phyloP scores from a whole-genome alignment of 2,113 vertebrate genomes.

The Accipiter virgatus region DNA sequence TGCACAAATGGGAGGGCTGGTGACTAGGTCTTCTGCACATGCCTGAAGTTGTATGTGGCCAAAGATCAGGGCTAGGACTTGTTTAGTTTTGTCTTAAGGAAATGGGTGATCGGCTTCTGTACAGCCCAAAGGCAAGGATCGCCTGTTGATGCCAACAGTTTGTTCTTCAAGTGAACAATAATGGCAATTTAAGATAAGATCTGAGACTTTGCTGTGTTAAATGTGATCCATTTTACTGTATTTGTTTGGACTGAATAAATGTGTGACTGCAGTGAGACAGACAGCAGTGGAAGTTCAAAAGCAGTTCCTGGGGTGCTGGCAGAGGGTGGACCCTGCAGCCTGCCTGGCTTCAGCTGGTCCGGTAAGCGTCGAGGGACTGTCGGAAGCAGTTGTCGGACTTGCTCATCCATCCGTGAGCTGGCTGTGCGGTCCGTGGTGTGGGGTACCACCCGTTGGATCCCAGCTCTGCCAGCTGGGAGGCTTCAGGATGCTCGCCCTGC shows the following conservation, averaged over 20 bases:
- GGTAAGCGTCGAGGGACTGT: no score
- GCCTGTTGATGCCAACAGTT: fast-evolving
- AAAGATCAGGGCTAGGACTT: neutral
- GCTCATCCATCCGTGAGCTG: neutral
- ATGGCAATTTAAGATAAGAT: neutral
- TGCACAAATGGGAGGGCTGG: no score
- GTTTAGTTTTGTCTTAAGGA: neutral
- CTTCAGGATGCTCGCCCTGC: neutral
- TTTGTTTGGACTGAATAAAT: neutral
- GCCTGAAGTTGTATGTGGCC: neutral
- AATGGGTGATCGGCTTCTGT: neutral
- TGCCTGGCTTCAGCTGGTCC: fast-evolving
- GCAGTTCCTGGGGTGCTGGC: neutral
- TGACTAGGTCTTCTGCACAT: fast-evolving
- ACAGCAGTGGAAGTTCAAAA: no score
- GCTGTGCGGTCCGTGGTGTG: fast-evolving
- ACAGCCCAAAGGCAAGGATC: neutral
- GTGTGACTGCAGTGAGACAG: neutral
- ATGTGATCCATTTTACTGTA: neutral
- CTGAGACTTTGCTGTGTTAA: neutral
- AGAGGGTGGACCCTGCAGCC: neutral
- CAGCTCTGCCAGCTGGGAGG: neutral
- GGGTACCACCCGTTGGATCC: fast-evolving
- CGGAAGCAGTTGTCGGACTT: fast-evolving
- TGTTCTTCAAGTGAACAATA: neutral